phyloP scores from a whole-genome alignment of 2,888 invertebrate species.

The Andricus quercusramuli region DNA sequence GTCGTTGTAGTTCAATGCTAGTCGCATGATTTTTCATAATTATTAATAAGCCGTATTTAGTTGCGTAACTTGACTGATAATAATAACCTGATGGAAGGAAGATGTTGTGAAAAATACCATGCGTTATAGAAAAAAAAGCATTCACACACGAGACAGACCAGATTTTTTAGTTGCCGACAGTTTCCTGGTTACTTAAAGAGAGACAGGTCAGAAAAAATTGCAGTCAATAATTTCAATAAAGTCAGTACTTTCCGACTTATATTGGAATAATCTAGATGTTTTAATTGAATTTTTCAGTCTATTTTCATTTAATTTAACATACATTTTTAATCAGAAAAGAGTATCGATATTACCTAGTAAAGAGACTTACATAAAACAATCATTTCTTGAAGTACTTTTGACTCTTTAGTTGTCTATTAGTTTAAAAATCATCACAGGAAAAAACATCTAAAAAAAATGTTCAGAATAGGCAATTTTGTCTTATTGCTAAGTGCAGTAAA shows the following conservation, averaged over 20 bases:
- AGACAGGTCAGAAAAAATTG: not conserved
- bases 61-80: conserved; percentile 60
- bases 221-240: not conserved
- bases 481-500: conserved; percentile 1
- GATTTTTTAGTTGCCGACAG: not conserved
- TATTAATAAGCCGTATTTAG: conserved; percentile 57
- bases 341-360: conserved; percentile 4
- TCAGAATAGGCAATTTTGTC: not conserved
- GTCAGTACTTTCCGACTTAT: not conserved
- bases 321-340: not conserved
- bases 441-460: not conserved
- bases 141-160: conserved; percentile 22
- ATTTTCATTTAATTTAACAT: not conserved
- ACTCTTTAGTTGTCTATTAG: conserved; percentile 1
- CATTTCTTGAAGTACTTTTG: not conserved
- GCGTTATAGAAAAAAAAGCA: conserved; percentile 20
- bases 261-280: not conserved
- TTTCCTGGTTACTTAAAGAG: not conserved
- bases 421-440: conserved; percentile 8
- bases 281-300: not conserved
- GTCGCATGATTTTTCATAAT: conserved; percentile 64
- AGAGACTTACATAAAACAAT: conserved; percentile 10
- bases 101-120: conserved; percentile 30
- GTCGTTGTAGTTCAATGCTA: conserved; percentile 64
- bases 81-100: conserved; percentile 54